phyloP scores from a whole-genome alignment of 2,797 vertebrate species.

The Triplophysa bombifrons region DNA sequence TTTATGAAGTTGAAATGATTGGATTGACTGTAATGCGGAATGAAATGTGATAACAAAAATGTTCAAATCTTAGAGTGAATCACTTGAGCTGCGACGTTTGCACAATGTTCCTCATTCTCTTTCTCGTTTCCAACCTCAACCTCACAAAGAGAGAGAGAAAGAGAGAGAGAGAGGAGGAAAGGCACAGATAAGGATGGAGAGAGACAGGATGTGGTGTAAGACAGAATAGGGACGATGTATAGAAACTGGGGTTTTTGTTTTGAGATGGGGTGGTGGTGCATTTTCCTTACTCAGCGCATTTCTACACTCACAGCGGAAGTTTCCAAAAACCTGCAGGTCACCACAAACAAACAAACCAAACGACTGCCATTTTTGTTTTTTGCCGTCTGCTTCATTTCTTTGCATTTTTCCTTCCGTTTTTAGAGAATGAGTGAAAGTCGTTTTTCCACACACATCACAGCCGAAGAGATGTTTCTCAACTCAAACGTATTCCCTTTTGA shows the following conservation, averaged over 20 bases:
- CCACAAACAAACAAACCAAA: conserved; percentile 35
- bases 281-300: conserved; percentile 40
- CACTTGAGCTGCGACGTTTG: background rate
- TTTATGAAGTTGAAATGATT: background rate
- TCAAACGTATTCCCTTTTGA: too few species aligned
- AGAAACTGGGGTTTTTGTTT: conserved; percentile 2
- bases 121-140: background rate
- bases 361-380: background rate
- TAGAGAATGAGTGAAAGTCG: background rate
- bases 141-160: background rate
- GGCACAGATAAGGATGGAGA: conserved; percentile 6
- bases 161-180: conserved; percentile 18
- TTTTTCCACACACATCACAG: background rate
- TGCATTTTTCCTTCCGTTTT: background rate
- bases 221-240: background rate
- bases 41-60: conserved; percentile 25
- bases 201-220: conserved; percentile 17
- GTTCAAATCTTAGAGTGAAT: background rate
- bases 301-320: conserved; percentile 41
- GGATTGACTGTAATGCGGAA: background rate
- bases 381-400: background rate
- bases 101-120: background rate
- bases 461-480: background rate
- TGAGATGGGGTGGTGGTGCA: background rate
- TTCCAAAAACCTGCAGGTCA: conserved; percentile 42